Conservation (phyloP, 2,797 vertebrate species). For the Rhabdophis nuchalis region DNA sequence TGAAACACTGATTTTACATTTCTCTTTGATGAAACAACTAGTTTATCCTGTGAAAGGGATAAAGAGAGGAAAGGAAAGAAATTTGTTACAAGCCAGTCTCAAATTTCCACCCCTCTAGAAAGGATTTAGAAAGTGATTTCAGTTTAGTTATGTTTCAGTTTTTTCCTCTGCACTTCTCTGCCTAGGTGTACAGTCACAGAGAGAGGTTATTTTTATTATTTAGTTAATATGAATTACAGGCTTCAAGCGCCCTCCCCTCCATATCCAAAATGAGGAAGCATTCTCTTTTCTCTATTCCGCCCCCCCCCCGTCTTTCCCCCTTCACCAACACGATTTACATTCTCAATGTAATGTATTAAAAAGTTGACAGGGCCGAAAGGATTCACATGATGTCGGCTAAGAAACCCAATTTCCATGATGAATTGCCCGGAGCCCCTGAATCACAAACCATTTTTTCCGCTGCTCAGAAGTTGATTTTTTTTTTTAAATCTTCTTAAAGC, state of each 20-base stretch:
- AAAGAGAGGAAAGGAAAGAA: conserved; percentile 60
- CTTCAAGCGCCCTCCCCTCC: conserved; percentile 70
- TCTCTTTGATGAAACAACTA: conserved; percentile 45
- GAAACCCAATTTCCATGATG: conserved; percentile 99
- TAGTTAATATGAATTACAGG: conserved; percentile 78
- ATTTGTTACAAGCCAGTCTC: conserved; percentile 55
- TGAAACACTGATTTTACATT: conserved; percentile 41
- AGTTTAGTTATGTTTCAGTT: conserved; percentile 65
- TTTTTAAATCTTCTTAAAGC: conserved; percentile 99
- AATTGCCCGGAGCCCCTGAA: conserved; percentile 99
- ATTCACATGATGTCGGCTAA: conserved; percentile 99
- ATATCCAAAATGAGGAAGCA: conserved; percentile 77
- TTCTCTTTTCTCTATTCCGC: conserved; percentile 60
- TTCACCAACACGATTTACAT: conserved; percentile 96
- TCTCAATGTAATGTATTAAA: conserved; percentile 99
- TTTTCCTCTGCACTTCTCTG: conserved; percentile 44
- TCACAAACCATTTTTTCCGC: conserved; percentile 94
- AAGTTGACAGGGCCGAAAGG: conserved; percentile 99
- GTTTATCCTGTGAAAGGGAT: conserved; percentile 53
- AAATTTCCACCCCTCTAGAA: conserved; percentile 58
- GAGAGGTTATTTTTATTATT: conserved; percentile 68
- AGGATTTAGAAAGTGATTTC: conserved; percentile 63
- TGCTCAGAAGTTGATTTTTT: conserved; percentile 88
- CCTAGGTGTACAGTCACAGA: conserved; percentile 50
- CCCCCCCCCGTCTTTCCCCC: conserved; percentile 64